Conservation (phyloP, 2,113 vertebrate species). For the Procavia capensis region DNA sequence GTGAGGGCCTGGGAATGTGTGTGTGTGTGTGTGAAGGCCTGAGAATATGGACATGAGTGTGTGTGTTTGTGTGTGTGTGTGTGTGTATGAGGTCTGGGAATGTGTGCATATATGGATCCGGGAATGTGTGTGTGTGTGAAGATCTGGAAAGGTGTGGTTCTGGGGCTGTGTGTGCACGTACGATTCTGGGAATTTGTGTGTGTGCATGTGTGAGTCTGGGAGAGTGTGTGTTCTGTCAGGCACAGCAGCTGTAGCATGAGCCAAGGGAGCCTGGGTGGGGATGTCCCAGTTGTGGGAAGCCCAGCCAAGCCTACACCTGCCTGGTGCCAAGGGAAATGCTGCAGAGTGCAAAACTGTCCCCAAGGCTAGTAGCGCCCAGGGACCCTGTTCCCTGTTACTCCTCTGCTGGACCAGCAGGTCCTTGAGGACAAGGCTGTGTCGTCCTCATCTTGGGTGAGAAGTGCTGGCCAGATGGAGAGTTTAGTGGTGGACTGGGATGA, state of each 20-base stretch:
- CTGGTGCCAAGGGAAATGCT: not conserved
- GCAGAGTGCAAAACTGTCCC: not conserved
- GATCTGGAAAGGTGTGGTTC: too few relatives aligned
- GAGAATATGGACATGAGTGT: too few relatives aligned
- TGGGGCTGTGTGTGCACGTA: too few relatives aligned
- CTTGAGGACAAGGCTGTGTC: not conserved
- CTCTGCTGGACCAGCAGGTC: not conserved
- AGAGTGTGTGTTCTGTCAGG: not conserved
- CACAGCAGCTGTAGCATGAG: not conserved
- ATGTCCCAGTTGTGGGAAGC: not conserved
- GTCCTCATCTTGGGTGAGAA: too few relatives aligned
- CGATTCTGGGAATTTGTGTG: not conserved
- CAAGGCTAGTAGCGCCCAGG: not conserved
- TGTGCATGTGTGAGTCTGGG: not conserved
- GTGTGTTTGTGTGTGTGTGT: too few relatives aligned
- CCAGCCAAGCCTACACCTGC: too few relatives aligned
- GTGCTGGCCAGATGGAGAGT: not conserved
- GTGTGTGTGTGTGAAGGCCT: too few relatives aligned
- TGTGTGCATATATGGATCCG: too few relatives aligned
- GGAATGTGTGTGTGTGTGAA: too few relatives aligned
- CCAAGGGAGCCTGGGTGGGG: not conserved
- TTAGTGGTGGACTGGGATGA: rapidly evolving
- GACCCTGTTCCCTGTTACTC: not conserved
- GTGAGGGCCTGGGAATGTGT: too few relatives aligned
- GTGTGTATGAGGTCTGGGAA: too few relatives aligned